A percentile compares a stretch with the other conserved stretches of the same genome.
phyloP scores from a whole-genome alignment of 2,113 vertebrate species.

The Nicator chloris region DNA sequence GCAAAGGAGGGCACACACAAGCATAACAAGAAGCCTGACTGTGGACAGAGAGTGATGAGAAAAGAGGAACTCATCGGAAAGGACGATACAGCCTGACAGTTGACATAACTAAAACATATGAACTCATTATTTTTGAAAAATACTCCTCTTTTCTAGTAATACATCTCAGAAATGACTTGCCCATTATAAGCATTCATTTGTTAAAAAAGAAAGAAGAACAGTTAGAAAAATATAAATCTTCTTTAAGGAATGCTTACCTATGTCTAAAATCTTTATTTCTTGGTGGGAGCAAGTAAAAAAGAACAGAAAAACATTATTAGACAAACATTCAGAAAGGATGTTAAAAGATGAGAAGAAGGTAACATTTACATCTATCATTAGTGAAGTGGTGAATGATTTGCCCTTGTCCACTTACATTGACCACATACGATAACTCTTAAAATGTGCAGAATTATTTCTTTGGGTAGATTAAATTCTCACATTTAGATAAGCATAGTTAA shows the following conservation, averaged over 20 bases:
- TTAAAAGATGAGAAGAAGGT: constrained; percentile 52
- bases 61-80: constrained; percentile 19
- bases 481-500: background rate
- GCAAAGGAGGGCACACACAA: constrained; percentile 1
- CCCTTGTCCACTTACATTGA: background rate
- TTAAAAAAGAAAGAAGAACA: constrained; percentile 56
- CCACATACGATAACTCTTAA: background rate
- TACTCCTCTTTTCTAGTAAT: constrained; percentile 36
- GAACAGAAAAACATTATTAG: constrained; percentile 74
- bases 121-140: constrained; percentile 64
- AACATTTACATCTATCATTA: constrained; percentile 34
- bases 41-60: constrained; percentile 25
- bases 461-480: background rate
- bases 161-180: constrained; percentile 53
- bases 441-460: background rate
- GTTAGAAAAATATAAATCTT: constrained; percentile 63
- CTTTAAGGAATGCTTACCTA: constrained; percentile 89
- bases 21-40: background rate
- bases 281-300: constrained; percentile 78
- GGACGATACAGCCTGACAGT: constrained; percentile 15
- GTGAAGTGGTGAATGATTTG: background rate
- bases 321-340: constrained; percentile 59
- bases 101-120: constrained; percentile 62
- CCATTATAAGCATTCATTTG: constrained; percentile 58
- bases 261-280: constrained; percentile 99